These are phyloP conservation scores for Hemicentrotus pulcherrimus DNA, from an alignment of 35 echinoderm and acorn worm species.

Conservation along the genomic window DNA sequence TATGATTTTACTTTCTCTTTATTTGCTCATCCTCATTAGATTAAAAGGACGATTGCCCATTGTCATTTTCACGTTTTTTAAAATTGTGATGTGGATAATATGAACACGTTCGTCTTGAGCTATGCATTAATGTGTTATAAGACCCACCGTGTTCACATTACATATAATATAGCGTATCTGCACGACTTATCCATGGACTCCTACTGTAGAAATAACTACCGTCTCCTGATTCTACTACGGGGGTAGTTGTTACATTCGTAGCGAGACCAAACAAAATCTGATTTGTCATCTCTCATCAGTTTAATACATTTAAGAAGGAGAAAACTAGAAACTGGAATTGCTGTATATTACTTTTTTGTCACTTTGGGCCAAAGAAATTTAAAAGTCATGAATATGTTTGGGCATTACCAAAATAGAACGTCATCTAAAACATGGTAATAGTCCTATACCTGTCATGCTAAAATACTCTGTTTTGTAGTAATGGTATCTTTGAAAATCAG, in stretches of 20 bases:
- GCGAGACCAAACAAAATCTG: no score
- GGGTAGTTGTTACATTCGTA: background rate
- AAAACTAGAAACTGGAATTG: no score
- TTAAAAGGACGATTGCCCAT: background rate
- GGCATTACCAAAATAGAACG: no score
- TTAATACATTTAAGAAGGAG: no score
- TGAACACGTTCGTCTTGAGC: background rate
- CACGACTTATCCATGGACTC: background rate
- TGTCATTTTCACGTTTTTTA: background rate
- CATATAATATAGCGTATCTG: background rate
- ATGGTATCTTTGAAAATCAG: no score
- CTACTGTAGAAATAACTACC: background rate
- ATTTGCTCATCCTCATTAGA: background rate
- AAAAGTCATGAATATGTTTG: no score
- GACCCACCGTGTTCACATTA: background rate
- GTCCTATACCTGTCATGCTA: no score
- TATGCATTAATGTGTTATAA: background rate
- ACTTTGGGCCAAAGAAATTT: no score
- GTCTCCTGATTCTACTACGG: background rate
- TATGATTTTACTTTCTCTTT: background rate
- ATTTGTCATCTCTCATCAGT: no score
- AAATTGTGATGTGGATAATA: background rate
- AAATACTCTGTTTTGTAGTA: no score
- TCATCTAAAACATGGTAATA: no score
- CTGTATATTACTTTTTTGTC: no score